A percentile compares a stretch with the other conserved stretches of the same genome.
phyloP scores from a whole-genome alignment of 2,888 invertebrate species.

The Cryptophagus acutangulus region DNA sequence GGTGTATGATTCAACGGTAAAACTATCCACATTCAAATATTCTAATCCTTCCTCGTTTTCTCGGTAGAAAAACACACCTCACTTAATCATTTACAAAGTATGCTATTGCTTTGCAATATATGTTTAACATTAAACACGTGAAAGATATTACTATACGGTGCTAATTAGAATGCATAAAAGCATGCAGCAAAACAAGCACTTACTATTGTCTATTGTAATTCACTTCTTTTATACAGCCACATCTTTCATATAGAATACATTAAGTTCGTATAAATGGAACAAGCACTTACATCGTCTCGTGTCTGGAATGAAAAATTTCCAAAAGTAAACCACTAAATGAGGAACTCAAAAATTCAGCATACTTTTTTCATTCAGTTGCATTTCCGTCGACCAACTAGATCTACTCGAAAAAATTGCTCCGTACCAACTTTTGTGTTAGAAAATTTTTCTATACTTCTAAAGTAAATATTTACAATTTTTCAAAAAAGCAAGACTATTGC shows the following conservation, averaged over 20 bases:
- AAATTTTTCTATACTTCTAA: too few relatives aligned
- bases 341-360: too few relatives aligned
- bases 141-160: constrained; percentile 12
- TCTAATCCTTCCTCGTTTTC: too few relatives aligned
- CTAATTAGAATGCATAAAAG: constrained; percentile 4
- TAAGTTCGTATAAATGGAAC: constrained; percentile 2
- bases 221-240: constrained; percentile 6
- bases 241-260: constrained; percentile 6
- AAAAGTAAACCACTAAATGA: constrained; percentile 1
- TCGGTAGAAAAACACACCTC: too few relatives aligned
- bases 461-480: too few relatives aligned
- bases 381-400: too few relatives aligned
- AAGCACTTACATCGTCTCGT: not conserved
- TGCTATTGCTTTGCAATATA: constrained; percentile 25
- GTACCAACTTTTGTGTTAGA: too few relatives aligned
- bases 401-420: too few relatives aligned
- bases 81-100: constrained; percentile 27
- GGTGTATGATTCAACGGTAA: too few relatives aligned
- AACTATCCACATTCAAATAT: too few relatives aligned
- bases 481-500: too few relatives aligned
- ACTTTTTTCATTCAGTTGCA: too few relatives aligned
- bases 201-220: constrained; percentile 4
- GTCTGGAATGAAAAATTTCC: not conserved
- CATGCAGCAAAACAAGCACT: constrained; percentile 5
- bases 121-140: constrained; percentile 25